Evolutionary conservation across 2,888 invertebrate genomes (phyloP), one percentile per base, ranked within the genome.

Genomic region (Nymphalis urticae): DNA sequence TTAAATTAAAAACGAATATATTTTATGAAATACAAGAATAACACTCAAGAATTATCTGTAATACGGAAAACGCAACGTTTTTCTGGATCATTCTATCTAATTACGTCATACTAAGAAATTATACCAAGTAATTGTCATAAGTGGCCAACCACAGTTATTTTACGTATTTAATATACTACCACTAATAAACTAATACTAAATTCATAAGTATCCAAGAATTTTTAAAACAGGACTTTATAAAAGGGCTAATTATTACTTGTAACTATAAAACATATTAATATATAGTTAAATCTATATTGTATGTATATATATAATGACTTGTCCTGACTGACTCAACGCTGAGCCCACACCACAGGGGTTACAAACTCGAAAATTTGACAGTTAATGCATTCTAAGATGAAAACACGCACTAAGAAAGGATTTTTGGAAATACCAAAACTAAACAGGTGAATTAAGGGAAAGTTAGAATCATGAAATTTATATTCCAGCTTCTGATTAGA

Each of bases 11-110:
- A 54, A 54, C 24, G 53, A 27, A 36, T 36, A 9, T 58, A n/a
- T 58, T 42, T 19, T 42, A 58, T 58, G n/a, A 58, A n/a, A 58
- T 42, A 19, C 42, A 36, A 36, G 36, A n/a, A 58, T 32, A 36
- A 32, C 17, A 7, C 6, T 17, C 27, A n/a, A 54, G 54, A 17
- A 54, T 54, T 42, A 36, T 58, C 19, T 19, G 10, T 42, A 56
- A 58, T 36, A 58, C 36, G 58, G 36, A 58, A 36, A 36, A 58
- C 19, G 1, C 36, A 10, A 4, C 42, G 42, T 19, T 36, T 58
- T 58, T 58, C 19, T 58, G 42, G 19, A 10, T 42, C 42, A 42
- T 58, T 58, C 19, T 58, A 21, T n/a, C 9, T 58, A n/a, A 58
- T 58, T 58, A 58, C 7, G 19, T 1, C 19, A 6, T 58, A 58